These are phyloP conservation scores for Bombus confusus DNA, from an alignment of 1,140 invertebrate species.

Conservation along the genomic window DNA sequence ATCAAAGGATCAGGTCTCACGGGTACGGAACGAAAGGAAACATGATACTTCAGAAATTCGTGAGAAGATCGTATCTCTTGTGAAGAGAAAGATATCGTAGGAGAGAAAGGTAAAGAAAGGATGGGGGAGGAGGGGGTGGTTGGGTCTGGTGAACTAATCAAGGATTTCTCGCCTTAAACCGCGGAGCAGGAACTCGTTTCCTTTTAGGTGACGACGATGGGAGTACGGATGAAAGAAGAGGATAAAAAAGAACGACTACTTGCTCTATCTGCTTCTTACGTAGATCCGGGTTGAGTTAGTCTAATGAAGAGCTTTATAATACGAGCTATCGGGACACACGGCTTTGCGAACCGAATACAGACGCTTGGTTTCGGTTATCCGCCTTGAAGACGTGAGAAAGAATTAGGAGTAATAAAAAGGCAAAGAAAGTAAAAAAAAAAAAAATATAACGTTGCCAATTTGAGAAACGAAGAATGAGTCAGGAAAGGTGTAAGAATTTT, in stretches of 20 bases:
- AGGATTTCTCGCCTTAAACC: conserved; percentile 70
- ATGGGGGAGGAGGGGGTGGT: neutral
- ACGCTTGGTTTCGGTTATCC: neutral
- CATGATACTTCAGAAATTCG: conserved; percentile 71
- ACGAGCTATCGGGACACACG: conserved; percentile 59
- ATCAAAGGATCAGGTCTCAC: conserved; percentile 69
- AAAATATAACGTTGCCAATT: neutral
- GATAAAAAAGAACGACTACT: conserved; percentile 60
- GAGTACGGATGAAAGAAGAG: conserved; percentile 65
- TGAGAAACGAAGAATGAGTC: neutral
- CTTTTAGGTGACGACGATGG: conserved; percentile 69
- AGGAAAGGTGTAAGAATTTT: neutral
- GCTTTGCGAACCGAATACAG: conserved; percentile 35
- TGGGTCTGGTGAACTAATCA: conserved; percentile 65
- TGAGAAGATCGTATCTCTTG: conserved; percentile 67
- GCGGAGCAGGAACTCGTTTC: conserved; percentile 61
- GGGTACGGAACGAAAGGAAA: conserved; percentile 64
- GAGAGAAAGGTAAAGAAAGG: conserved; percentile 31
- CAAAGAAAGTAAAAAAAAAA: neutral
- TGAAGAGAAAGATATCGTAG: conserved; percentile 52
- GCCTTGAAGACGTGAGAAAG: neutral
- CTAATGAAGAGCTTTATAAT: conserved; percentile 74
- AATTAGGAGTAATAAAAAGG: conserved; percentile 59
- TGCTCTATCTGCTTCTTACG: conserved; percentile 61
- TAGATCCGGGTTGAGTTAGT: conserved; percentile 62